These are phyloP conservation scores for Sclerodermus sp. DNA, from an alignment of 2,888 invertebrate genomes.

Conservation along the genomic window DNA sequence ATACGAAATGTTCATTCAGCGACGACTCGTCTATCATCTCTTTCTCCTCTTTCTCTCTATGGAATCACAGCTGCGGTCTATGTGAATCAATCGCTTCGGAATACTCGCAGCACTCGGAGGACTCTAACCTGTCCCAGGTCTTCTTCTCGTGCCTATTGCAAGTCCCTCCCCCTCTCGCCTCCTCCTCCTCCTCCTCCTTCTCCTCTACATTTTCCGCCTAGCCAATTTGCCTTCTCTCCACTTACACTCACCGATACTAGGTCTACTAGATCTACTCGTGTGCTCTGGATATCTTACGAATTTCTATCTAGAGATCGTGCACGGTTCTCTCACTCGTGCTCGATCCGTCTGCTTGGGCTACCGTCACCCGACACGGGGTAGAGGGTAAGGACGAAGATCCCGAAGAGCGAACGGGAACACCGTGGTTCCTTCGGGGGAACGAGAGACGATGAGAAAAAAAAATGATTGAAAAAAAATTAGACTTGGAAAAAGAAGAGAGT, in stretches of 20 bases:
- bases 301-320: conserved; percentile 3
- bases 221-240: too few species aligned
- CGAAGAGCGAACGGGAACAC: conserved; percentile 23
- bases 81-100: too few species aligned
- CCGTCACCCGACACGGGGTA: conserved; percentile 34
- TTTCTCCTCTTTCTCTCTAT: conserved; percentile 6
- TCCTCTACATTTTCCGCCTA: too few species aligned
- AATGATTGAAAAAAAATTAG: conserved; percentile 17
- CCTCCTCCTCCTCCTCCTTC: background rate
- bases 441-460: conserved; percentile 20
- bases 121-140: too few species aligned
- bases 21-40: too few species aligned
- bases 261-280: conserved; percentile 1
- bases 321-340: too few species aligned
- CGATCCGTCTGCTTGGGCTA: conserved; percentile 17
- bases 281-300: conserved; percentile 10
- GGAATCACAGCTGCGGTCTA: too few species aligned
- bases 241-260: too few species aligned
- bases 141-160: too few species aligned
- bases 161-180: too few species aligned
- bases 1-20: conserved; percentile 16
- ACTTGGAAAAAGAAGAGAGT: conserved; percentile 4
- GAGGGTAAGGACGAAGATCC: conserved; percentile 36
- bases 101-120: too few species aligned
- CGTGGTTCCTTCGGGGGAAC: conserved; percentile 25